A percentile compares a stretch with the other conserved stretches of the same genome.
phyloP scores from a whole-genome alignment of 30 jellyfish, hydroid and myxozoan species.

The Nemopilema nomurai region DNA sequence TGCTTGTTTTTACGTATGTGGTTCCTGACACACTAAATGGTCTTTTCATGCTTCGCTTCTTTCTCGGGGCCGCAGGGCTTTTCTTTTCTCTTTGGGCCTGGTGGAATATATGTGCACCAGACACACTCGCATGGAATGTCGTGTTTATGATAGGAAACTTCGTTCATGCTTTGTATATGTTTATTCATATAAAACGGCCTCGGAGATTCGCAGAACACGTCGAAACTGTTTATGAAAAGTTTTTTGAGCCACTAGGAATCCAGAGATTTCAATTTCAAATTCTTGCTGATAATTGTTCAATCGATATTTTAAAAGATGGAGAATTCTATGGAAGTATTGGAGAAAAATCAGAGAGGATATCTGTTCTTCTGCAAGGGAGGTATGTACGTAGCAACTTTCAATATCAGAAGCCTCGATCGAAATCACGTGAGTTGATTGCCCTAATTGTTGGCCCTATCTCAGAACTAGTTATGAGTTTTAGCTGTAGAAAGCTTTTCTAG shows the following conservation, averaged over 20 bases:
- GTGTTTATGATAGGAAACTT: conserved; percentile 59
- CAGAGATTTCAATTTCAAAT: conserved; percentile 70
- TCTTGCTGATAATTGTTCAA: conserved; percentile 33
- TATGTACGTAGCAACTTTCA: not conserved
- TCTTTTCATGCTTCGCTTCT: conserved; percentile 64
- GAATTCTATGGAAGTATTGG: conserved; percentile 62
- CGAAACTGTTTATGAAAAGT: conserved; percentile 57
- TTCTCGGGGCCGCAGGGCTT: conserved; percentile 78
- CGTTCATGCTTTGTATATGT: conserved; percentile 63
- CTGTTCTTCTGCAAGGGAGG: conserved; percentile 81
- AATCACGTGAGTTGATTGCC: too few relatives aligned
- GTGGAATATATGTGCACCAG: conserved; percentile 83
- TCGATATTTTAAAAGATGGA: conserved; percentile 18
- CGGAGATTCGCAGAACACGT: conserved; percentile 54
- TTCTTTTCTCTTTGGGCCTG: conserved; percentile 82
- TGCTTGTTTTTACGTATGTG: conserved; percentile 67
- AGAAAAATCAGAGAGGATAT: conserved; percentile 35
- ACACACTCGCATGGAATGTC: conserved; percentile 83
- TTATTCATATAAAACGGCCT: conserved; percentile 64
- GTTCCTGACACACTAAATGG: conserved; percentile 74
- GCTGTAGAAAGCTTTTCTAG: too few relatives aligned
- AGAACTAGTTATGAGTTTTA: too few relatives aligned
- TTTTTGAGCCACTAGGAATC: conserved; percentile 84
- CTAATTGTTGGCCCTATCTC: too few relatives aligned
- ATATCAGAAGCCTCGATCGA: not conserved